These are phyloP conservation scores for Rissa tridactyla DNA, from an alignment of 2,113 vertebrate genomes.

Conservation along the genomic window DNA sequence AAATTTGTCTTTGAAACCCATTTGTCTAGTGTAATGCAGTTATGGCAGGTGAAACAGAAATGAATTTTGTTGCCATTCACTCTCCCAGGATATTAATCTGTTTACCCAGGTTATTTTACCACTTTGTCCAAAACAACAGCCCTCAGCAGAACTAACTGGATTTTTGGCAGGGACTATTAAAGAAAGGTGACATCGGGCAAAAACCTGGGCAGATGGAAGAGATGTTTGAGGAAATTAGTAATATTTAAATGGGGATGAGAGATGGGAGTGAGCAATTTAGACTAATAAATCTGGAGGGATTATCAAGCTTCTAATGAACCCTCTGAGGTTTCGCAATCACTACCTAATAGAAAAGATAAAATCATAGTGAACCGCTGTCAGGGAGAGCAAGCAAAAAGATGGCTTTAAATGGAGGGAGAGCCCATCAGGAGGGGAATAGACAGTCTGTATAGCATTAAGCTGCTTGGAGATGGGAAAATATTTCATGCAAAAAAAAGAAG, in stretches of 20 bases:
- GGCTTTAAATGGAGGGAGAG: not conserved
- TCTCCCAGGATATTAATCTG: not conserved
- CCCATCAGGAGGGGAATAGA: not conserved
- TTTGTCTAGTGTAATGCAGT: not conserved
- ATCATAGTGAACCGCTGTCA: constrained; percentile 51
- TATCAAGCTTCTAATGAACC: constrained; percentile 74
- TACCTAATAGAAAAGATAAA: constrained; percentile 73
- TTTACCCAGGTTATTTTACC: constrained; percentile 20
- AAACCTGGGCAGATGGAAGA: constrained; percentile 57
- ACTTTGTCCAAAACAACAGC: not conserved
- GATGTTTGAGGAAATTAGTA: constrained; percentile 57
- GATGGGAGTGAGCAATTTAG: constrained; percentile 58
- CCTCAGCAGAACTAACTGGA: not conserved
- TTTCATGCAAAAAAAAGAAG: not conserved
- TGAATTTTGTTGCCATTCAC: not conserved
- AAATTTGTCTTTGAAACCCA: not conserved
- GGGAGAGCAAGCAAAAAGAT: not conserved
- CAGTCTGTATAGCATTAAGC: not conserved
- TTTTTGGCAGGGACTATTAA: constrained; percentile 17
- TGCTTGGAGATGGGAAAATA: constrained; percentile 2
- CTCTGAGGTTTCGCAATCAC: constrained; percentile 61
- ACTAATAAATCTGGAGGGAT: constrained; percentile 77
- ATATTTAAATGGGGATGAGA: constrained; percentile 57
- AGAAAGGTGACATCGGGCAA: constrained; percentile 52
- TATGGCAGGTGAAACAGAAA: not conserved